These are phyloP conservation scores for Acronicta alni DNA, from an alignment of 2,888 invertebrate genomes.

Conservation along the genomic window DNA sequence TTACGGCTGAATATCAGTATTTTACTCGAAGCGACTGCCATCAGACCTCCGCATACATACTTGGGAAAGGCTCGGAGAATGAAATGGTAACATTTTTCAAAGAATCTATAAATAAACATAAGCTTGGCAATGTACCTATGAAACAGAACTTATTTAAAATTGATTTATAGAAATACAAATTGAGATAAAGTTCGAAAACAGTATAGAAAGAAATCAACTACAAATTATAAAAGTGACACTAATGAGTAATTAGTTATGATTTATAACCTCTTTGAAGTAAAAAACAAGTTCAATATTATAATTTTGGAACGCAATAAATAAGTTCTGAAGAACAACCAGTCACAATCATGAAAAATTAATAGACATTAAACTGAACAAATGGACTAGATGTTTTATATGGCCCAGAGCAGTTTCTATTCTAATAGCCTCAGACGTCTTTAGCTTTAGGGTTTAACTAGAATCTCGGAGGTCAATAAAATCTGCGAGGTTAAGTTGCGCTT, in stretches of 20 bases:
- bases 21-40: no score
- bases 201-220: conserved; percentile 37
- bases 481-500: not conserved
- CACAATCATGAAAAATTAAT: conserved; percentile 21
- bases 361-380: conserved; percentile 18
- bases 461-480: not conserved
- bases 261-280: conserved; percentile 41
- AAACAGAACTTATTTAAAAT: conserved; percentile 14
- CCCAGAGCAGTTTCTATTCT: not conserved
- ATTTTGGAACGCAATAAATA: conserved; percentile 35
- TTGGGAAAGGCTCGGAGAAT: no score
- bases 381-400: conserved; percentile 16
- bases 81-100: no score
- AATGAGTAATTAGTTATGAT: conserved; percentile 56
- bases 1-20: no score
- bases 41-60: no score
- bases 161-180: conserved; percentile 38
- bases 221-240: conserved; percentile 50
- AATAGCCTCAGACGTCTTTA: not conserved
- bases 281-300: conserved; percentile 28
- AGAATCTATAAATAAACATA: conserved; percentile 2
- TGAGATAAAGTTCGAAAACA: conserved; percentile 20
- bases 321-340: conserved; percentile 23
- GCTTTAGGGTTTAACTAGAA: not conserved
- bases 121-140: conserved; percentile 8